These are phyloP conservation scores for Lagenorhynchus albirostris DNA, from an alignment of 2,113 vertebrate species.

Conservation along the genomic window DNA sequence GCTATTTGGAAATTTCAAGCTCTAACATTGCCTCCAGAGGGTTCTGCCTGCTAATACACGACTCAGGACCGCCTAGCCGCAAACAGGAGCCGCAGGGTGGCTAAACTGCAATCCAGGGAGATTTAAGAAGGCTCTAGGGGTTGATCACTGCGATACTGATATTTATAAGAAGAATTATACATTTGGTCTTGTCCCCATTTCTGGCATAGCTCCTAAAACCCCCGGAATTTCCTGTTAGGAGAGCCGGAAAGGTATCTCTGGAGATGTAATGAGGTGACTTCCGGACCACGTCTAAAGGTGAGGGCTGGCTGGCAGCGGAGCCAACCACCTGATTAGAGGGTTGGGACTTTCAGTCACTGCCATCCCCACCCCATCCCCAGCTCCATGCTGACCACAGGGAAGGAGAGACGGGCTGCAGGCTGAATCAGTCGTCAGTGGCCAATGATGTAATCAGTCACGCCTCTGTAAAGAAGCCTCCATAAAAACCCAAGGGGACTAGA, in stretches of 20 bases:
- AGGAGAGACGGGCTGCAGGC: neutral
- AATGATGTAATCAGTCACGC: neutral
- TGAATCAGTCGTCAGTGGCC: neutral
- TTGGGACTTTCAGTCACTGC: neutral
- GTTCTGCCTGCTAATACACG: no score
- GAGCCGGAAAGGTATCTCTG: neutral
- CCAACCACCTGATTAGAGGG: rapidly evolving
- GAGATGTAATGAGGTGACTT: neutral
- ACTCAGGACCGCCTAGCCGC: rapidly evolving
- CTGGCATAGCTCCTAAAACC: neutral
- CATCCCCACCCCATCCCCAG: neutral
- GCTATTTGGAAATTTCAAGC: neutral
- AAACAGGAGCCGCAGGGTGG: no score
- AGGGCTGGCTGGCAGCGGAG: neutral
- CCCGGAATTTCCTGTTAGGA: neutral
- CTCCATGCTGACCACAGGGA: neutral
- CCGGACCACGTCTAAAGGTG: neutral
- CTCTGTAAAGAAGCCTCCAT: no score
- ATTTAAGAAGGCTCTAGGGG: neutral
- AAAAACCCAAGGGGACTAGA: neutral
- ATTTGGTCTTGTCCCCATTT: neutral
- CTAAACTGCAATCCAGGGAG: neutral
- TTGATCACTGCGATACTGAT: rapidly evolving
- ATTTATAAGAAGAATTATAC: neutral
- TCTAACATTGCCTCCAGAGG: neutral